These are phyloP conservation scores for Lutjanus erythropterus DNA, from an alignment of 2,113 vertebrate species.

Conservation along the genomic window DNA sequence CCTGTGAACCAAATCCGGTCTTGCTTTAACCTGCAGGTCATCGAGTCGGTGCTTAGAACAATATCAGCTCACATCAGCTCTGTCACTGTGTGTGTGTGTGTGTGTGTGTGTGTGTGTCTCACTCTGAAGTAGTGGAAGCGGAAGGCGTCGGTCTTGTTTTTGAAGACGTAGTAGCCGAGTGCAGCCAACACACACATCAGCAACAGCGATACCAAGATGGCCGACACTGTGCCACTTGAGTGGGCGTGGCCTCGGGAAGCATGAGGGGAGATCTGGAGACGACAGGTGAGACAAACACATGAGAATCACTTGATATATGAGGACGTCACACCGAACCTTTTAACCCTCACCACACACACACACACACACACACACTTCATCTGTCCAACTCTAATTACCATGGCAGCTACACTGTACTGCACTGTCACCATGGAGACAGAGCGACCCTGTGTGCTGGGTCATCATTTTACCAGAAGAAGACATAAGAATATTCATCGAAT, in stretches of 20 bases:
- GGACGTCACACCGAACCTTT: background rate
- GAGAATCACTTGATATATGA: background rate
- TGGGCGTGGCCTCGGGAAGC: slow-evolving; percentile 25
- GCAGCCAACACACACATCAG: slow-evolving; percentile 70
- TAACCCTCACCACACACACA: background rate
- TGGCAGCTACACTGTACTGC: background rate
- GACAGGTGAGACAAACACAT: background rate
- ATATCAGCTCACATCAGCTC: background rate
- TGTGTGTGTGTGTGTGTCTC: slow-evolving; percentile 43
- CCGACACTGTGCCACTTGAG: slow-evolving; percentile 46
- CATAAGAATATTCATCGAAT: background rate
- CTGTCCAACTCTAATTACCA: slow-evolving; percentile 13
- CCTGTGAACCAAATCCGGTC: background rate
- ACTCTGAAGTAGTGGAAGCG: slow-evolving; percentile 90
- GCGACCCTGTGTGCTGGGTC: background rate
- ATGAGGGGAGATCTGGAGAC: slow-evolving; percentile 48
- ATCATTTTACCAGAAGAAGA: slow-evolving; percentile 17
- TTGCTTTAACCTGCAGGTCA: too few species aligned
- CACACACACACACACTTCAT: background rate
- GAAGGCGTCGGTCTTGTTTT: slow-evolving; percentile 84
- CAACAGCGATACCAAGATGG: slow-evolving; percentile 65
- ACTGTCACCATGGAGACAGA: slow-evolving; percentile 21
- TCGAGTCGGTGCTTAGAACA: too few species aligned
- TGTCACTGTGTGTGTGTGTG: background rate
- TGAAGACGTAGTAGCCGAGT: slow-evolving; percentile 81